Conservation (phyloP, 1,140 invertebrate genomes). For the Cherax destructor region DNA sequence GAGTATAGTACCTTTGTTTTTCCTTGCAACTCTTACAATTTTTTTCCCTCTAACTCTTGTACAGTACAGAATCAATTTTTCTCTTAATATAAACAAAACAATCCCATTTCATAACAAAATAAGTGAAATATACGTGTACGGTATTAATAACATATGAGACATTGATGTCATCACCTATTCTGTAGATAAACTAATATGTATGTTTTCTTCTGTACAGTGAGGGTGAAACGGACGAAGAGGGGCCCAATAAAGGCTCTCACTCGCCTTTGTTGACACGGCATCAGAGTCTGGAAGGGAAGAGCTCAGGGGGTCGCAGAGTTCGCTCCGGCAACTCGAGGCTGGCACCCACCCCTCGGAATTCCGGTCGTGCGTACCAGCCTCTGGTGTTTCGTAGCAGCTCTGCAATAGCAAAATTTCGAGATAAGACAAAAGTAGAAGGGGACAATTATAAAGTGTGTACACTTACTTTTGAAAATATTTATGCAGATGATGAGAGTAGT, state of each 20-base stretch:
- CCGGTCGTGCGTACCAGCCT: slow-evolving; percentile 59
- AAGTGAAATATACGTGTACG: too few species aligned
- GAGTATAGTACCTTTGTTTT: too few species aligned
- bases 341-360: slow-evolving; percentile 43
- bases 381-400: slow-evolving; percentile 67
- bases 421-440: slow-evolving; percentile 32
- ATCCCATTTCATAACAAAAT: too few species aligned
- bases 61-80: too few species aligned
- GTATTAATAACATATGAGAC: too few species aligned
- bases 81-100: too few species aligned
- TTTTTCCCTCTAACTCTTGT: too few species aligned
- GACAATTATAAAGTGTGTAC: slow-evolving; percentile 51
- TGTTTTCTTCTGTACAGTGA: slow-evolving; percentile 6
- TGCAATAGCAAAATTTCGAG: slow-evolving; percentile 49
- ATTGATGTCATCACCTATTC: too few species aligned
- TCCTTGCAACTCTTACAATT: too few species aligned
- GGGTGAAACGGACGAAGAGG: slow-evolving; percentile 63
- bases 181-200: background rate
- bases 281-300: slow-evolving; percentile 62
- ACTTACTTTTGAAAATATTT: slow-evolving; percentile 61
- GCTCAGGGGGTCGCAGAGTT: slow-evolving; percentile 30
- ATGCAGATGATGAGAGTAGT: slow-evolving; percentile 64
- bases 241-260: slow-evolving; percentile 53
- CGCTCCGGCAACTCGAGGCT: slow-evolving; percentile 39
- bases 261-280: slow-evolving; percentile 57